Evolutionary conservation across 2,888 invertebrate species (phyloP).

Genomic region (Drosophila acutilabella): DNA sequence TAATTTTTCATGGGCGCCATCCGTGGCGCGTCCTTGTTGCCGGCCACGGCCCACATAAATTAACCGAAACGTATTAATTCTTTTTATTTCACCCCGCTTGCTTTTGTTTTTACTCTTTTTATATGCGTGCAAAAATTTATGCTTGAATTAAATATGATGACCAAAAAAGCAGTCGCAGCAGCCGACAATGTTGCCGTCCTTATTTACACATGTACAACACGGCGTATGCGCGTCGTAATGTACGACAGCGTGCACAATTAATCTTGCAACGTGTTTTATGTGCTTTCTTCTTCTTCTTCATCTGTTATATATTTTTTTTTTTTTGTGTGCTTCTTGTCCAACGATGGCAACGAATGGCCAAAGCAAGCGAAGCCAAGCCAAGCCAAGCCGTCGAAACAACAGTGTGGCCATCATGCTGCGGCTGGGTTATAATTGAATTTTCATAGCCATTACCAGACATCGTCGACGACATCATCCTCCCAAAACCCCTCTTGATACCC

Average conservation of each 20-base stretch:
- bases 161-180: conserved; percentile 76
- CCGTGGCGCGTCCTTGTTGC: conserved; percentile 21
- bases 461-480: conserved; percentile 28
- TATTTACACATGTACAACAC: conserved; percentile 80
- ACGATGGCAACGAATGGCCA: conserved; percentile 11
- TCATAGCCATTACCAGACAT: conserved; percentile 76
- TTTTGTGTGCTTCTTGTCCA: conserved; percentile 28
- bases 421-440: conserved; percentile 82
- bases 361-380: conserved; percentile 14
- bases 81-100: conserved; percentile 58
- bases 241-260: conserved; percentile 77
- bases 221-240: conserved; percentile 78
- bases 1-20: conserved; percentile 70
- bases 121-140: conserved; percentile 78
- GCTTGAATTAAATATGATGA: conserved; percentile 82
- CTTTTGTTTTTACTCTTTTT: conserved; percentile 54
- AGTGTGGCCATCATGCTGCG: conserved; percentile 71
- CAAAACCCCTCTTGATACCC: too few relatives aligned
- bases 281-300: conserved; percentile 51
- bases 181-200: conserved; percentile 43
- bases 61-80: conserved; percentile 82
- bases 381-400: conserved; percentile 12
- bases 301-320: not conserved
- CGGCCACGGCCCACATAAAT: conserved; percentile 67
- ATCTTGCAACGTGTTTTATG: conserved; percentile 80